Percentiles rank a stretch among this genome's conserved stretches.
phyloP scores from a whole-genome alignment of 2,113 vertebrate genomes.

The Notothenia coriiceps region DNA sequence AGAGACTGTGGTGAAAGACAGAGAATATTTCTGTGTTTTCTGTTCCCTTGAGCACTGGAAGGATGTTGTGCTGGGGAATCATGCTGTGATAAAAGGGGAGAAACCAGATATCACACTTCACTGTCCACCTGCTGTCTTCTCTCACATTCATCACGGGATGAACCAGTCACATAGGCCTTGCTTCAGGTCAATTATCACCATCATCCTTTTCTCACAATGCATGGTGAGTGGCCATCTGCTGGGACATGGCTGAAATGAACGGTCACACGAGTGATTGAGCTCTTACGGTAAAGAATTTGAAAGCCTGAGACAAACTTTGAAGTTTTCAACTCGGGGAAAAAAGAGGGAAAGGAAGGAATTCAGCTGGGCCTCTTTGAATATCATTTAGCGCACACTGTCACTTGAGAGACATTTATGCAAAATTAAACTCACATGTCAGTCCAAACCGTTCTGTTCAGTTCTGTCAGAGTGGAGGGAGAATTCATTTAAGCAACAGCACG shows the following conservation, averaged over 20 bases:
- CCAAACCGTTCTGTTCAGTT: slow-evolving; percentile 37
- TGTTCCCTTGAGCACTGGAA: slow-evolving; percentile 73
- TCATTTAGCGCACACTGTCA: slow-evolving; percentile 37
- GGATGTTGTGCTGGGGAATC: slow-evolving; percentile 63
- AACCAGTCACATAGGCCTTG: slow-evolving; percentile 62
- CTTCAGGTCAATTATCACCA: slow-evolving; percentile 65
- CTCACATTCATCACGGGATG: slow-evolving; percentile 75
- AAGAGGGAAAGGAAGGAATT: slow-evolving; percentile 26
- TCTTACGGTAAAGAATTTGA: slow-evolving; percentile 13
- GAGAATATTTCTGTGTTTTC: slow-evolving; percentile 71
- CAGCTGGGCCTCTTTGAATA: slow-evolving; percentile 30
- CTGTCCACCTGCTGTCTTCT: slow-evolving; percentile 79
- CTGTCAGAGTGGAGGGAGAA: slow-evolving; percentile 19
- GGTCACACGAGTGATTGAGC: slow-evolving; percentile 27
- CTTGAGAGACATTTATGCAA: slow-evolving; percentile 38
- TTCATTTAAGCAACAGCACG: slow-evolving; percentile 39
- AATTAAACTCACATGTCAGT: slow-evolving; percentile 29
- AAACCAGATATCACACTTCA: slow-evolving; percentile 79
- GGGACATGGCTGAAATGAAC: slow-evolving; percentile 30
- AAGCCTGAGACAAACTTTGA: slow-evolving; percentile 37
- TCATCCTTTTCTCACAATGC: slow-evolving; percentile 57
- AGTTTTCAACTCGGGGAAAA: slow-evolving; percentile 17
- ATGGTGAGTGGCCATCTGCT: slow-evolving; percentile 63
- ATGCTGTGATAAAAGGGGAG: slow-evolving; percentile 83
- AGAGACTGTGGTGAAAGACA: slow-evolving; percentile 46